A percentile compares a stretch with the other conserved stretches of the same genome.
Conservation (phyloP, 1,140 invertebrate species). For the Drosophila novamexicana region DNA sequence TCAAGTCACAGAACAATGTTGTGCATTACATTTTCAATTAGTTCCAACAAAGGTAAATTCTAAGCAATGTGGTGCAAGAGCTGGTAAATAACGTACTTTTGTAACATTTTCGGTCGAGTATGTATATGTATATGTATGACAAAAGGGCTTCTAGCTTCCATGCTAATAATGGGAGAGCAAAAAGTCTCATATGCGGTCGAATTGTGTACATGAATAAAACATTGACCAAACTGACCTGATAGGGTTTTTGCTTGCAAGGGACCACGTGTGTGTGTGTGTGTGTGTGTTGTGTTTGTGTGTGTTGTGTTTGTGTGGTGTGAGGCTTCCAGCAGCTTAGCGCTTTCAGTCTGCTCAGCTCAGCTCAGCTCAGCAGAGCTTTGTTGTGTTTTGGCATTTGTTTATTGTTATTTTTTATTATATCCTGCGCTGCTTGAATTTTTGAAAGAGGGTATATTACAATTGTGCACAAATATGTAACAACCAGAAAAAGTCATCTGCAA, state of each 20-base stretch:
- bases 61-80: no score
- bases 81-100: no score
- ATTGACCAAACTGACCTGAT: neutral
- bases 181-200: conserved; percentile 10
- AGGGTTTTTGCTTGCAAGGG: neutral
- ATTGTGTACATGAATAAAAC: conserved; percentile 36
- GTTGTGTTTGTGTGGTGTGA: neutral
- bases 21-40: no score
- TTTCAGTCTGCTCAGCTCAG: no score
- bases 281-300: neutral
- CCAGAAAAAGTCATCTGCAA: no score
- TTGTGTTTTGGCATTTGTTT: conserved; percentile 5
- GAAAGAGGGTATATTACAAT: neutral
- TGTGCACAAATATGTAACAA: no score
- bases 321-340: neutral
- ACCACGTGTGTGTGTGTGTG: no score
- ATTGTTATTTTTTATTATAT: neutral
- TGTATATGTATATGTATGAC: no score
- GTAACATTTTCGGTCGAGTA: no score
- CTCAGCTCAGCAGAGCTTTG: neutral
- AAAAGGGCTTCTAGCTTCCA: neutral
- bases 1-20: no score
- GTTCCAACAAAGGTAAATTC: no score
- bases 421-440: no score
- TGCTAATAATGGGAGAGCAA: conserved; percentile 11